Conservation (phyloP, 2,113 vertebrate species). For the Bagarius yarrelli region DNA sequence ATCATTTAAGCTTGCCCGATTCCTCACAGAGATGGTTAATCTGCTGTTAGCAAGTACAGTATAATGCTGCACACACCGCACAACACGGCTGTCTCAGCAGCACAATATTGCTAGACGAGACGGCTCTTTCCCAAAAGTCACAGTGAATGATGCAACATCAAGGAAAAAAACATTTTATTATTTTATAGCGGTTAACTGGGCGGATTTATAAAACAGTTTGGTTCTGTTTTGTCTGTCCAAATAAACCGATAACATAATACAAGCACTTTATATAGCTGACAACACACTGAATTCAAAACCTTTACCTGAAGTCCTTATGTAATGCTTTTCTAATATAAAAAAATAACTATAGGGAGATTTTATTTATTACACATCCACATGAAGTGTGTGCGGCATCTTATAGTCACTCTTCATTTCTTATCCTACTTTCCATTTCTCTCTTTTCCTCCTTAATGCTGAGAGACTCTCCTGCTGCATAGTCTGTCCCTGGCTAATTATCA, state of each 20-base stretch:
- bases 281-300: neutral
- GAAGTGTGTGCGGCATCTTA: neutral
- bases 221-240: neutral
- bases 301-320: neutral
- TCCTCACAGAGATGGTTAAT: slow-evolving; percentile 7
- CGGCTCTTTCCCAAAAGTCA: neutral
- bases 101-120: neutral
- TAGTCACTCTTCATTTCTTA: neutral
- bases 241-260: neutral
- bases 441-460: slow-evolving; percentile 36
- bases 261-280: neutral
- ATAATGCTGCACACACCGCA: slow-evolving; percentile 11
- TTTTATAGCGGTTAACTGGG: neutral
- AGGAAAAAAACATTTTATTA: neutral
- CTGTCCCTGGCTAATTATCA: slow-evolving; percentile 61
- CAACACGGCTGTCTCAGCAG: slow-evolving; percentile 1
- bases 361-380: neutral
- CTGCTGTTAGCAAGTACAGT: slow-evolving; percentile 12
- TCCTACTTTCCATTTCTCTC: slow-evolving; percentile 12
- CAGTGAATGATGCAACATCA: neutral
- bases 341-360: neutral
- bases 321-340: neutral
- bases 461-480: slow-evolving; percentile 49
- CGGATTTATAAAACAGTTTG: neutral
- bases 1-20: slow-evolving; percentile 15